Evolutionary conservation across 2,888 invertebrate species (phyloP).

Genomic region (Erannis defoliaria): DNA sequence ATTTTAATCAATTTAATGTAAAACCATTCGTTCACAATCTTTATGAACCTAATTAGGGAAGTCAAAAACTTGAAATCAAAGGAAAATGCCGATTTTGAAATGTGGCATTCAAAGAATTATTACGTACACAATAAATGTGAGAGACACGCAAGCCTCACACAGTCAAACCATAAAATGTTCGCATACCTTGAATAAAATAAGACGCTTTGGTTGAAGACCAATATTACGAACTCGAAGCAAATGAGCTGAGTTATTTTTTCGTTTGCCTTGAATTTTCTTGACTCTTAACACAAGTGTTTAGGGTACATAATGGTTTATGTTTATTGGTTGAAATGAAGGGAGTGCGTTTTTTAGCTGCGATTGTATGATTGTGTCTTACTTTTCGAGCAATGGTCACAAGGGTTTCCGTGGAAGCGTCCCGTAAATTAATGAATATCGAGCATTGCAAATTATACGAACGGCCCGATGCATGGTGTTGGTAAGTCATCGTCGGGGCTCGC

Average conservation of each 20-base stretch:
- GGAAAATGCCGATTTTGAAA: conserved; percentile 55
- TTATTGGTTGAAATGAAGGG: conserved; percentile 31
- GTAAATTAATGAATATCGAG: conserved; percentile 76
- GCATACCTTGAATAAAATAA: conserved; percentile 69
- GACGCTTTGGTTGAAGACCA: conserved; percentile 57
- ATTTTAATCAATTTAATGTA: conserved; percentile 24
- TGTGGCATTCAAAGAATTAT: conserved; percentile 59
- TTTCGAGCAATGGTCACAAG: conserved; percentile 62
- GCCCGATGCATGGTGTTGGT: conserved; percentile 49
- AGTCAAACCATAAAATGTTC: conserved; percentile 69
- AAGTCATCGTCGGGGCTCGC: conserved; percentile 60
- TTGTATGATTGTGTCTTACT: conserved; percentile 53
- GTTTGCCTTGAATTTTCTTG: conserved; percentile 42
- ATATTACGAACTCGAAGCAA: conserved; percentile 63
- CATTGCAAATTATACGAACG: conserved; percentile 63
- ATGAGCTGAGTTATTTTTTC: conserved; percentile 60
- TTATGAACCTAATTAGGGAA: conserved; percentile 59
- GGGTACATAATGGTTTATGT: conserved; percentile 43
- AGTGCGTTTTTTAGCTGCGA: conserved; percentile 48
- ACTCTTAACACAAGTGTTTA: conserved; percentile 45
- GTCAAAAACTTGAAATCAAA: conserved; percentile 54
- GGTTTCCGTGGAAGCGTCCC: conserved; percentile 70
- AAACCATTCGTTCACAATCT: conserved; percentile 46
- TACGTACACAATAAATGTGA: conserved; percentile 56
- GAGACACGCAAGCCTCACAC: conserved; percentile 63